phyloP scores from a whole-genome alignment of 2,888 invertebrate species.

The Heliconius ismenius region DNA sequence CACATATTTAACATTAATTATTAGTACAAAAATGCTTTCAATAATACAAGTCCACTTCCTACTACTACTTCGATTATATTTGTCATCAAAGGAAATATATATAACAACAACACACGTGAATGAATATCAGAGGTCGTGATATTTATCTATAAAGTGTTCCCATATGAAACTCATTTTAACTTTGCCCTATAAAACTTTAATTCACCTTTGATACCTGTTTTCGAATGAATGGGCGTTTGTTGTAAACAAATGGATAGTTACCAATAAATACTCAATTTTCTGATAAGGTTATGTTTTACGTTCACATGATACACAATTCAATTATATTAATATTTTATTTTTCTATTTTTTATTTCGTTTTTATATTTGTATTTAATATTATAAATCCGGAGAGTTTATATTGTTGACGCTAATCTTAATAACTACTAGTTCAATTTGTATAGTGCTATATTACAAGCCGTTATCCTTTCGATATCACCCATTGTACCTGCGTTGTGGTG shows the following conservation, averaged over 20 bases:
- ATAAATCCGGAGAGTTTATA: too few species aligned
- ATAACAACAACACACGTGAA: constrained; percentile 1
- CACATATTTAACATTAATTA: too few species aligned
- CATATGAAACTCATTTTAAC: constrained; percentile 22
- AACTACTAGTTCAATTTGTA: too few species aligned
- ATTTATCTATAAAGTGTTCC: constrained; percentile 24
- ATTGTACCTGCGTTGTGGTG: too few species aligned
- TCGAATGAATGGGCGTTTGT: constrained; percentile 1
- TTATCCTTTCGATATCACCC: too few species aligned
- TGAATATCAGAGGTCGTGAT: constrained; percentile 26
- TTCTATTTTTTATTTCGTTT: too few species aligned
- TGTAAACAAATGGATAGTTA: constrained; percentile 6
- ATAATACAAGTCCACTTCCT: neutral
- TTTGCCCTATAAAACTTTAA: constrained; percentile 20
- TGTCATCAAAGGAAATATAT: constrained; percentile 18
- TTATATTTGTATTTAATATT: too few species aligned
- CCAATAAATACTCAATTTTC: neutral
- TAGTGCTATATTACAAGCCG: too few species aligned
- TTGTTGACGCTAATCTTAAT: too few species aligned
- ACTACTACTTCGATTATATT: neutral
- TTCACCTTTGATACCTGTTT: constrained; percentile 20
- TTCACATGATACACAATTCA: neutral
- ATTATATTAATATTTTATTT: neutral
- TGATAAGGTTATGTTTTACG: neutral
- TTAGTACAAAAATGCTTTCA: too few species aligned